Percentiles rank a stretch among this genome's conserved stretches.
Conservation (phyloP, 2,888 invertebrate species). For the Cremastobaeus sp. region DNA sequence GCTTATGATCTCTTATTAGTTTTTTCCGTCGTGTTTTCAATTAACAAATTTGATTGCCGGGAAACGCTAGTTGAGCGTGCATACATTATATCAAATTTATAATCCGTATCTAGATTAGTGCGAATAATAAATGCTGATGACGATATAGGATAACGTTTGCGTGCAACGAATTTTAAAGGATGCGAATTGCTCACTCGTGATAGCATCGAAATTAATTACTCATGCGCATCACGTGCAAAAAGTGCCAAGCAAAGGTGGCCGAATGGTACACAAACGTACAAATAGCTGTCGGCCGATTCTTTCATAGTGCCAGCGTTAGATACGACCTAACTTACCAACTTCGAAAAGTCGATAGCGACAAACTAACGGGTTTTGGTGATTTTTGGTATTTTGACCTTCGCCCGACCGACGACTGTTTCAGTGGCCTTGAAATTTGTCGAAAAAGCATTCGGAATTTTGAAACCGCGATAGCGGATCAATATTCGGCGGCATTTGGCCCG, state of each 20-base stretch:
- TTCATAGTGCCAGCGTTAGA: slow-evolving; percentile 13
- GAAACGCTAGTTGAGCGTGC: slow-evolving; percentile 33
- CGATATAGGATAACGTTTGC: slow-evolving; percentile 55
- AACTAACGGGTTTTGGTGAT: no score
- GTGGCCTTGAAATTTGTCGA: no score
- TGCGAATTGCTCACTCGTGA: slow-evolving; percentile 56
- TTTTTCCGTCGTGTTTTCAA: no score
- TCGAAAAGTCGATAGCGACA: slow-evolving; percentile 21
- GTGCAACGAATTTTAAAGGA: slow-evolving; percentile 60
- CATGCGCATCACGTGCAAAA: slow-evolving; percentile 60
- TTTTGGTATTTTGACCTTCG: no score
- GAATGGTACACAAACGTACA: slow-evolving; percentile 32
- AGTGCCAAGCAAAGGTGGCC: slow-evolving; percentile 34
- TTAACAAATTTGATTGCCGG: slow-evolving; percentile 30
- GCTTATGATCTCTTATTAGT: no score
- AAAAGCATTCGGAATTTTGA: no score
- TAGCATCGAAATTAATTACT: slow-evolving; percentile 61
- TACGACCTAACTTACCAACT: slow-evolving; percentile 35
- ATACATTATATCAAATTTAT: slow-evolving; percentile 54
- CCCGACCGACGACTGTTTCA: no score
- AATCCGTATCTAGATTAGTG: slow-evolving; percentile 54
- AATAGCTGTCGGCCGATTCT: slow-evolving; percentile 11
- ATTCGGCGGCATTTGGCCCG: slow-evolving; percentile 52
- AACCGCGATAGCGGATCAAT: neutral
- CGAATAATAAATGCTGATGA: slow-evolving; percentile 54